Evolutionary conservation across 2,113 vertebrate genomes (phyloP), one percentile per base, ranked within the genome.

Genomic region (Oophaga pumilio): DNA sequence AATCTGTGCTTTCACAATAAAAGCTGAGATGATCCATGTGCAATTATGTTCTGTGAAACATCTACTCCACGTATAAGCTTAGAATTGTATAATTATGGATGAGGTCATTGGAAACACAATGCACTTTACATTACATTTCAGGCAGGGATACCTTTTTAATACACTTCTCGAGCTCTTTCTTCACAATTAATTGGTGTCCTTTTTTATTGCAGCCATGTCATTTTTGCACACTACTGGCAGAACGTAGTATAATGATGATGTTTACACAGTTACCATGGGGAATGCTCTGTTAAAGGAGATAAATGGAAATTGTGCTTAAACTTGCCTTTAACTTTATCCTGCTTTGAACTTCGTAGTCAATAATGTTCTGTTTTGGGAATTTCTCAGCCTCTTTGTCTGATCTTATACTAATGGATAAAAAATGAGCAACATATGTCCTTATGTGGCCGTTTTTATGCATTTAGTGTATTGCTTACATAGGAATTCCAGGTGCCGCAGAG

Each of bases 21-120:
- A 85, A 86, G 73, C 59, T 24, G 62, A 50, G 33, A 86, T 86
- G 60, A 86, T 86, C 74, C 84, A 26, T 66, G 84, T 74, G 52
- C 69, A 86, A 86, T 86, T 86, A 86, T 77, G 43, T 76, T 53
- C 74, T 86, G 17, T 77, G 43, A 77, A 66, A 64, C 71, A 76
- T 60, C 81, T 83, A 68, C 15, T 68, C 53, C 69, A 69, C 49
- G 28, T 83, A 64, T 43, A 50, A n/a, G 56, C 84, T 76, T 74
- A 49, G 56, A 15, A 57, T 76, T 86, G 57, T 86, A 17, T 86
- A 78, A 86, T 86, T 86, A 86, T 24, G 17, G 11, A 86, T 86
- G 73, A 86, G 26, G 57, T 86, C 84, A 86, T 18, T 50, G 81
- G 64, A 69, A 77, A 76, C 84, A 86, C 33, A 76, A 62, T 78